Percentiles rank a stretch among this genome's conserved stretches.
Conservation (phyloP, 1,140 invertebrate species). For the Trichomalopsis sarcophagae region DNA sequence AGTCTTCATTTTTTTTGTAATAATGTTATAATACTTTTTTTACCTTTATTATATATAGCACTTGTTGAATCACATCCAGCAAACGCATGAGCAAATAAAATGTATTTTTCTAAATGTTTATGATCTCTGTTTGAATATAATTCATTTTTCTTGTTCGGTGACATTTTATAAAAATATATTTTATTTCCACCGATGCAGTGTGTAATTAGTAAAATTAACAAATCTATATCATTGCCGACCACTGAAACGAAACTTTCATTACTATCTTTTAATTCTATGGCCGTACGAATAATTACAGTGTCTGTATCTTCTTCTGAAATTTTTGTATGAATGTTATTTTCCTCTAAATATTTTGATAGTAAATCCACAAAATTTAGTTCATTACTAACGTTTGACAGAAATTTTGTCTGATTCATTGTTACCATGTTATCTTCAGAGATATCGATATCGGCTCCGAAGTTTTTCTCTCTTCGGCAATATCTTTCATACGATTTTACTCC, state of each 20-base stretch:
- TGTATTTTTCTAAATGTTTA: constrained; percentile 37
- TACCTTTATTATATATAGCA: constrained; percentile 47
- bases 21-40: constrained; percentile 41
- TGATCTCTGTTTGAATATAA: constrained; percentile 30
- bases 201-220: constrained; percentile 44
- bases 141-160: not conserved
- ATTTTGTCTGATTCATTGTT: constrained; percentile 35
- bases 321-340: not conserved
- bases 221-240: constrained; percentile 52
- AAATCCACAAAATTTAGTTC: constrained; percentile 45
- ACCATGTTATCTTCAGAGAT: constrained; percentile 22
- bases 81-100: constrained; percentile 52
- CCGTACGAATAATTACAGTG: constrained; percentile 37
- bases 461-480: constrained; percentile 30
- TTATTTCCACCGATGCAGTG: not conserved
- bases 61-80: constrained; percentile 17
- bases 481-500: constrained; percentile 52
- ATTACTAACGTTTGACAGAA: constrained; percentile 42
- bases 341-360: constrained; percentile 17
- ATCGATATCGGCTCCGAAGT: constrained; percentile 34
- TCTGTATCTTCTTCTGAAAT: constrained; percentile 43
- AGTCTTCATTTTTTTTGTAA: constrained; percentile 16
- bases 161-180: constrained; percentile 44
- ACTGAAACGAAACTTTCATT: constrained; percentile 13
- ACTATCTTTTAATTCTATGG: constrained; percentile 3